Percentiles rank a stretch among this genome's conserved stretches.
Evolutionary conservation across 2,797 vertebrate genomes (phyloP).

Genomic region (Micropoecilia bifurca): DNA sequence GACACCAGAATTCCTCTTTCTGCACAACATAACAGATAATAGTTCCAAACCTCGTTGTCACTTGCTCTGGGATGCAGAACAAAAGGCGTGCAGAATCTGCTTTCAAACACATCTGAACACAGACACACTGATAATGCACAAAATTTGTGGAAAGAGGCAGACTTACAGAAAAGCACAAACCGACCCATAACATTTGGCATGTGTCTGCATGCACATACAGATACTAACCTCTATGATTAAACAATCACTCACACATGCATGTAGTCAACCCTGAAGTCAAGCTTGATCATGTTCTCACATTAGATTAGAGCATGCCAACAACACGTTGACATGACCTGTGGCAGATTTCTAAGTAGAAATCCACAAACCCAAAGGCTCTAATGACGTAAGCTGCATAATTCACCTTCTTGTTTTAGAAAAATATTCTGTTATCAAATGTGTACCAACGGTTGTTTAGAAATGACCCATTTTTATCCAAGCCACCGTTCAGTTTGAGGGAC

Average conservation of each 20-base stretch:
- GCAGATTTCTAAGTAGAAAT: slow-evolving; percentile 12
- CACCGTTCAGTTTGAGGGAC: neutral
- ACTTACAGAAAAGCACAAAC: slow-evolving; percentile 5
- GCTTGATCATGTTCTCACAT: slow-evolving; percentile 28
- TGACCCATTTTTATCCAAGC: neutral
- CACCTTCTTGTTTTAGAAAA: neutral
- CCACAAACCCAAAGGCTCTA: neutral
- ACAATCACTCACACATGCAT: slow-evolving; percentile 18
- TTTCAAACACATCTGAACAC: neutral
- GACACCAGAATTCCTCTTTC: slow-evolving; percentile 61
- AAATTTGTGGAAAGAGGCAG: slow-evolving; percentile 9
- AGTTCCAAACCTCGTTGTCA: slow-evolving; percentile 60
- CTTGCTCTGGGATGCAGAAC: slow-evolving; percentile 53
- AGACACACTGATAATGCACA: neutral
- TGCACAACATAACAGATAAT: slow-evolving; percentile 54
- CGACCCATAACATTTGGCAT: slow-evolving; percentile 24
- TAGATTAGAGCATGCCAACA: slow-evolving; percentile 16
- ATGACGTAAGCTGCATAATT: neutral
- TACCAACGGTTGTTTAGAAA: neutral
- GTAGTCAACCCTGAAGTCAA: slow-evolving; percentile 35
- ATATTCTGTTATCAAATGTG: neutral
- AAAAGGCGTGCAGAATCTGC: slow-evolving; percentile 12
- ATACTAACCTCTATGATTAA: neutral
- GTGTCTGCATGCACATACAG: slow-evolving; percentile 19
- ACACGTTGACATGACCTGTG: neutral